Base-by-base conservation (phyloP, 2,113 vertebrate genomes). In the Genyomyrus donnyi region DNA sequence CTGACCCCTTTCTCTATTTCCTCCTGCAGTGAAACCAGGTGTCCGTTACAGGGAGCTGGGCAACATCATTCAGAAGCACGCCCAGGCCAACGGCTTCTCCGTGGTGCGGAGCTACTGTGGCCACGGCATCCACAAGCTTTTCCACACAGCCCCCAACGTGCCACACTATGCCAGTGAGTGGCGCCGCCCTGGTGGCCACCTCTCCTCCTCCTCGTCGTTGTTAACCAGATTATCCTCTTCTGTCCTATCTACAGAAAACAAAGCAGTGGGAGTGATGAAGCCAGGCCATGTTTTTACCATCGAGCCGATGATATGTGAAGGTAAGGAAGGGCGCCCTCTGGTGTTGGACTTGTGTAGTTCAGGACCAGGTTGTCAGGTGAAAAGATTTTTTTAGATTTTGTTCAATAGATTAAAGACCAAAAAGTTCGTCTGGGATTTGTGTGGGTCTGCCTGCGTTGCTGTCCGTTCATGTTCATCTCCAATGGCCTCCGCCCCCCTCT, bases 251-350 rank as follows among this genome's bases (percentile, higher is more conserved):
- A 52, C 92, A 99, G 98, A 99, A 97, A 99, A 99, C 93, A 99
- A 99, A 95, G 98, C 98, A 7, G 98, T 99, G 90, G 98, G 98
- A 89, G 98, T 99, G 31, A 99, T 99, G 97, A 99, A 99, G 92
- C 97, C 98, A 0, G 98, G 98, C 49, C 98, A 99, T 1, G 97
- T 99, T 62, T 99, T 99, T 94, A 99, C 98, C 93, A 99, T 99
- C 85, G 98, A 99, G 91, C 98, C 98, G 91, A 99, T 99, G 98
- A 99, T 99, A 91, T 99, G 98, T 94, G 98, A 99, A 97, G 98
- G 98, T 99, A 92, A 97, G 96, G 62, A 46, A 42, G 39, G 42
- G 13, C 6, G 24, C 11, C 58, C 9, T 62, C 70, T 80, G 88
- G 24, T 19, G 35, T 27, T 56, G 39, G 7, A 77, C 21, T 27